Evolutionary conservation across 2,113 vertebrate genomes (phyloP).

Genomic region (Plestiodon gilberti): DNA sequence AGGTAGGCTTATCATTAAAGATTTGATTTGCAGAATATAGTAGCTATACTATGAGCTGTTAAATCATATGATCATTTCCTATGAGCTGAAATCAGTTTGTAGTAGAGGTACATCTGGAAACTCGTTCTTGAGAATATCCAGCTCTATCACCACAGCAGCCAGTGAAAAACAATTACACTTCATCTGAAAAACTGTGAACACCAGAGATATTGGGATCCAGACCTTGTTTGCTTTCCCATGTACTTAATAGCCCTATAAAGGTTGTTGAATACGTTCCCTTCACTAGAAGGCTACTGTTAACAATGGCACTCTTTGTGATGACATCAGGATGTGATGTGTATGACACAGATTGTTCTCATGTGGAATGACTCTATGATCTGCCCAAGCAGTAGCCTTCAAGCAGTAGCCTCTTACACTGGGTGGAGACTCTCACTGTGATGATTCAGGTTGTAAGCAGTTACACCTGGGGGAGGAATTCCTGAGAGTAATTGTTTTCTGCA

Average conservation of each 20-base stretch:
- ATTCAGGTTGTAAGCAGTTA: neutral
- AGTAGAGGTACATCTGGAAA: neutral
- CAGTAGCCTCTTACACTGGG: neutral
- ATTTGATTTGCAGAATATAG: neutral
- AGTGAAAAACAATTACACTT: neutral
- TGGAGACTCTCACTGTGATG: neutral
- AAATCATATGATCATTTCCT: neutral
- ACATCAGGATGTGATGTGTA: too few relatives aligned
- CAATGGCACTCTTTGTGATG: neutral
- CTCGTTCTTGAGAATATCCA: neutral
- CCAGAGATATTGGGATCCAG: neutral
- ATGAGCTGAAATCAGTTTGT: neutral
- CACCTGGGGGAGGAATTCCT: neutral
- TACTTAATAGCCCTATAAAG: neutral
- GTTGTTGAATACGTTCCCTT: neutral
- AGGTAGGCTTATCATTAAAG: neutral
- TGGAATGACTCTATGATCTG: neutral
- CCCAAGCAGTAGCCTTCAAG: neutral
- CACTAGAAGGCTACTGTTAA: neutral
- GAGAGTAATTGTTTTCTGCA: neutral
- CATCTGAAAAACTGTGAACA: neutral
- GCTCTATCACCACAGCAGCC: neutral
- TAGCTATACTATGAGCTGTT: neutral
- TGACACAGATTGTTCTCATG: neutral
- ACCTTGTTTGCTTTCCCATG: neutral